These are phyloP conservation scores for Zaprionus africanus DNA, from an alignment of 1,140 invertebrate genomes.

Conservation along the genomic window DNA sequence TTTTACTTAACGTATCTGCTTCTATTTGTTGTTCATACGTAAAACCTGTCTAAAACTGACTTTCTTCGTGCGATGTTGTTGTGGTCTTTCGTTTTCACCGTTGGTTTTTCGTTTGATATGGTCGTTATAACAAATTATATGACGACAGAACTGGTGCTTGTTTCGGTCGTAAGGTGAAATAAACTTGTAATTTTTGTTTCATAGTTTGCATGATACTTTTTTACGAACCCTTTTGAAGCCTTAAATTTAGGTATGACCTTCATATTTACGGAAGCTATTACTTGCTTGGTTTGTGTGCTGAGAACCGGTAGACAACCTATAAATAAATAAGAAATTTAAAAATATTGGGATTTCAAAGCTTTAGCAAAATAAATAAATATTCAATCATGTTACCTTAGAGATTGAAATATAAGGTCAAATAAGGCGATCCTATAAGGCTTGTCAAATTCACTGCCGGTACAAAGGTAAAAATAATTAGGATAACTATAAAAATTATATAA, in stretches of 20 bases:
- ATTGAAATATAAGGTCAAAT: slow-evolving; percentile 37
- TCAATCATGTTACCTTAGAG: slow-evolving; percentile 19
- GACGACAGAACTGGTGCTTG: slow-evolving; percentile 78
- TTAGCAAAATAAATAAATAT: neutral
- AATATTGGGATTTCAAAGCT: neutral
- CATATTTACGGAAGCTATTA: slow-evolving; percentile 71
- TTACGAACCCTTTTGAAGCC: slow-evolving; percentile 65
- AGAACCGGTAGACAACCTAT: slow-evolving; percentile 81
- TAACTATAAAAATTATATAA: slow-evolving; percentile 7
- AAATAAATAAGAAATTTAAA: slow-evolving; percentile 14
- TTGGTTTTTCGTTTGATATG: slow-evolving; percentile 80
- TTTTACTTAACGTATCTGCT: neutral
- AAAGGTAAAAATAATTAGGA: slow-evolving; percentile 31
- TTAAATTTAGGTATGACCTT: slow-evolving; percentile 77
- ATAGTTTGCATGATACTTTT: neutral
- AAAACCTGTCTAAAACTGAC: slow-evolving; percentile 67
- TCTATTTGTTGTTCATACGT: neutral
- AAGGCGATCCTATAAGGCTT: slow-evolving; percentile 11
- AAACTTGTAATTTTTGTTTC: neutral
- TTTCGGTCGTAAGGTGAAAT: slow-evolving; percentile 64
- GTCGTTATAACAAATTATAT: slow-evolving; percentile 84
- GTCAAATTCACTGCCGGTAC: slow-evolving; percentile 46
- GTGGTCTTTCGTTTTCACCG: slow-evolving; percentile 64
- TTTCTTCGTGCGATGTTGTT: slow-evolving; percentile 75
- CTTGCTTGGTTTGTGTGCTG: slow-evolving; percentile 82